Percentiles rank a stretch among this genome's conserved stretches.
Conservation (phyloP, 2,113 vertebrate genomes). For the Chloropsis cyanopogon region DNA sequence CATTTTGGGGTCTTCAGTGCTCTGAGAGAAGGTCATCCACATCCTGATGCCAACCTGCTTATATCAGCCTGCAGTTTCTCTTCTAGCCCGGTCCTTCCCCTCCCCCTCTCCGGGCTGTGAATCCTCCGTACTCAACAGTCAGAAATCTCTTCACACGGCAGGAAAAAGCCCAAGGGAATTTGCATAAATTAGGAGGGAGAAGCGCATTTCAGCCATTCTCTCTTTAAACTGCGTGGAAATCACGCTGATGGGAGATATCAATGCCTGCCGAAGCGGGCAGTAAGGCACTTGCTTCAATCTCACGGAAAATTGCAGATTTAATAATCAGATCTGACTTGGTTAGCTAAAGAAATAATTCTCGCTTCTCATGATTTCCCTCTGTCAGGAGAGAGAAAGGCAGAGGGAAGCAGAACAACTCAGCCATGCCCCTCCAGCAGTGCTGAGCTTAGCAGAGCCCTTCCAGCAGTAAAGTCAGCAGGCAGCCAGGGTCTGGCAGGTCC, state of each 20-base stretch:
- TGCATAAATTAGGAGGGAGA: constrained; percentile 56
- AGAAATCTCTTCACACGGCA: constrained; percentile 18
- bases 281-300: not conserved
- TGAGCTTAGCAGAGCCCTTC: not conserved
- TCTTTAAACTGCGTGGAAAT: constrained; percentile 3
- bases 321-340: constrained; percentile 25
- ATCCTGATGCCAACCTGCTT: not conserved
- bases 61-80: not conserved
- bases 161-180: constrained; percentile 12
- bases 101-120: not conserved
- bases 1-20: not conserved
- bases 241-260: not conserved
- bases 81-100: not conserved
- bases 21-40: not conserved
- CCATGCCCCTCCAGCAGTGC: not conserved
- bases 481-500: not conserved
- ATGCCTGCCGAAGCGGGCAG: not conserved
- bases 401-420: not conserved
- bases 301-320: not conserved
- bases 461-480: not conserved
- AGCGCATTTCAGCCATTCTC: not conserved
- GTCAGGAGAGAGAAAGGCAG: not conserved
- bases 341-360: not conserved
- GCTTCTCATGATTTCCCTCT: not conserved
- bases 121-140: not conserved